Base-by-base conservation (phyloP, 2,888 invertebrate genomes). In the Tipula vernalis region DNA sequence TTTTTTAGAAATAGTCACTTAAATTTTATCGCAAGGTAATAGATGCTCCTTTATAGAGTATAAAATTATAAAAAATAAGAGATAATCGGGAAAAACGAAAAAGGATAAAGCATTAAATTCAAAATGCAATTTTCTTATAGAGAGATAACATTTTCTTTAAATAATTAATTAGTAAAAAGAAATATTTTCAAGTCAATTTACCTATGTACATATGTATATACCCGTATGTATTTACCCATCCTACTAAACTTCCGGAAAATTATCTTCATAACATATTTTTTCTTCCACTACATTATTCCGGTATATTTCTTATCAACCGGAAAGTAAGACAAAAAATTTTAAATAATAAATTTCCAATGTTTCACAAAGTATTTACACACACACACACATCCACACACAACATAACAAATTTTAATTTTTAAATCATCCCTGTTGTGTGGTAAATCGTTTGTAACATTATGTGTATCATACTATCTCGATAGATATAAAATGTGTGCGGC, bases 261-360 rank as follows among this genome's bases (percentile, higher is more conserved):
- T 71, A 71, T 71, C 71, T 71, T 71, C 28, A 10, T 10, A 71
- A 28, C 71, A 71, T 71, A 71, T 28, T 71, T 71, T 71, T 28
- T 71, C 71, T 71, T 71, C 71, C 71, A 71, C 71, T 71, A 71
- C 71, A 71, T 71, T 71, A 71, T 71, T 71, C 71, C 71, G 71
- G 71, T 71, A 28, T 28, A 28, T 71, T 71, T 71, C 71, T 71
- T 71, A 71, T 71, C 71, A 71, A 28, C 71, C 28, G 71, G 28
- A 71, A 71, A 28, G 18, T 28, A 71, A 71, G 28, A 18, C 18
- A 28, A 71, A 71, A 71, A 71, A 3, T 28, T 71, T 71, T 71
- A 28, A 71, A 71, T 71, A 18, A 71, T 71, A 71, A 71, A 71
- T 71, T 71, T 71, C 71, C 71, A 71, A 71, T 71, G 71, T 28